Base-by-base conservation (phyloP, 64 coral and sea anemone species). In the Hydrozoanthus tunicans region DNA sequence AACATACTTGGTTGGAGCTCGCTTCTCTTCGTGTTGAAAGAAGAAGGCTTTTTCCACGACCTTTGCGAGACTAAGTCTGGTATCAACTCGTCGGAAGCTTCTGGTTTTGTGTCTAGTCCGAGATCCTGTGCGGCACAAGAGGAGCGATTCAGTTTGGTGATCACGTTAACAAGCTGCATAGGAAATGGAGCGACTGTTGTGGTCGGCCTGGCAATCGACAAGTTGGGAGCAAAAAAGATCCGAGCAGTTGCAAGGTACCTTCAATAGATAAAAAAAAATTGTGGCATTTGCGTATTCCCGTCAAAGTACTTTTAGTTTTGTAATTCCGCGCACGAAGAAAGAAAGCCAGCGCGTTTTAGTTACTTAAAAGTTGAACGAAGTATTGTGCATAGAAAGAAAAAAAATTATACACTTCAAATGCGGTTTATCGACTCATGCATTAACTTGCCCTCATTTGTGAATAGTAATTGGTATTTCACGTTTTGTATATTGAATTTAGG, bases 1-100 rank as follows among this genome's bases (percentile, higher is more conserved):
- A 88, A 70, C 20, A 73, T 88, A 55, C 84, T 88, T 20, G 84
- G 84, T 3, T 88, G 84, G 84, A 88, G 84, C 23, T 88, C 84
- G 10, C 68, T 88, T 88, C 84, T 88, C 67, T 88, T 88, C 25
- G 14, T 88, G 69, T 57, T 88, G 6, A 88, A 88, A 27, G 68
- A 59, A 10, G 84, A 88, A 74, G 84, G 69, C 1, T 73, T 88
- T 60, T 88, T 88, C 24, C 67, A 88, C 2, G 67, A 88, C 25
- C 84, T 88, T 88, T 88, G 84, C 84, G 23, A 56, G 26, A 75
- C 26, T 6, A 24, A 63, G 9, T 58, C 20, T 3, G 13, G 56
- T 10, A 69, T 5, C 3, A 88, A 74, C 20, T 88, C 84, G 11
- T 72, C 83, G 4, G 10, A 51, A 12, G 68, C 59, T 14, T 54